Evolutionary conservation across 1,140 invertebrate genomes (phyloP), one percentile per base, ranked within the genome.

Genomic region (Drosophila albomicans): DNA sequence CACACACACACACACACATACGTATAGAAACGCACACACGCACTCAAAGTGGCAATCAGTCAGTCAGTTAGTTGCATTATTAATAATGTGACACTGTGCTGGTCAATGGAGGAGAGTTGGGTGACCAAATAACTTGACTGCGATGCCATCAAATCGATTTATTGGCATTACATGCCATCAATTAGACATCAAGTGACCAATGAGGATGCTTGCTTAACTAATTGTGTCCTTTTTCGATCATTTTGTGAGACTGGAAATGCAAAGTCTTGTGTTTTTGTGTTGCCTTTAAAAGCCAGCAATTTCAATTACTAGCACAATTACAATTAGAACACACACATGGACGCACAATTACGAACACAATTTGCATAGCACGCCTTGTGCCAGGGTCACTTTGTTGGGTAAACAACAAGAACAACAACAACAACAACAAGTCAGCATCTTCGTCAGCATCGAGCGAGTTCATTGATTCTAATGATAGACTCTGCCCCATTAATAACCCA

Each of bases 11-110:
- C n/a, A n/a, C n/a, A n/a, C n/a, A 20, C 16, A 20, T 2, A 20
- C 16, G 1, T 20, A 20, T 20, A 20, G 16, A 20, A 20, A 20
- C 16, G 16, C 16, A 20, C 16, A 20, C 20, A 20, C 20, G 30
- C 11, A 28, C 3, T 10, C 49, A 7, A 2, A 52, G n/a, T 35
- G 10, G 10, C 20, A 25, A 25, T 41, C 10, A 11, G 13, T 5
- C 25, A 5, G 15, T n/a, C 43, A 32, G 10, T n/a, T 25, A 30
- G 20, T 8, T 67, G 63, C 54, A 73, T 73, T 73, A 72, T 51
- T 72, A 15, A 65, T 58, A 48, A 28, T 16, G 51, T 52, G 66
- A 20, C 59, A 58, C 35, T 10, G 35, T 38, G 54, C 16, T 57
- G 13, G 13, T 41, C 11, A 28, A 51, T 11, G 16, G 20, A 6